Conservation (phyloP, 2,113 vertebrate species). For the Crotalus helleri region DNA sequence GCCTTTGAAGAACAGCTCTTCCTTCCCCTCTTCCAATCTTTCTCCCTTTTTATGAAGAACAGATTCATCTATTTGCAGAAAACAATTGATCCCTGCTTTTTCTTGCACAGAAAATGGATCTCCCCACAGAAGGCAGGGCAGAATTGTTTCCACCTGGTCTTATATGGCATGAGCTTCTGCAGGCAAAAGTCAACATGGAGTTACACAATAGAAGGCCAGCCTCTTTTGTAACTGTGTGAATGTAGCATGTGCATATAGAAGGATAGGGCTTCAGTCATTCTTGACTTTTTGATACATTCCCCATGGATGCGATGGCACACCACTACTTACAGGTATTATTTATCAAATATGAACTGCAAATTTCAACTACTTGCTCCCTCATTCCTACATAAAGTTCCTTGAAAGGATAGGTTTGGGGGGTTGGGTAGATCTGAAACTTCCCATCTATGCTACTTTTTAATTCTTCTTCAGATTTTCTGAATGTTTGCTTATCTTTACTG, state of each 20-base stretch:
- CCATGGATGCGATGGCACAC: not conserved
- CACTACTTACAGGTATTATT: not conserved
- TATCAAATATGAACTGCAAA: not conserved
- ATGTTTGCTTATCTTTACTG: not conserved
- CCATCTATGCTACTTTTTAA: not conserved
- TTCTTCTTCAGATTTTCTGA: not conserved
- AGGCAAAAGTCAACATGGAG: not conserved
- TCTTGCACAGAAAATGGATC: not conserved
- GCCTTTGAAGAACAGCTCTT: not conserved
- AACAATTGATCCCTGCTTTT: not conserved
- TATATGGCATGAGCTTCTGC: not conserved
- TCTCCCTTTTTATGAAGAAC: not conserved
- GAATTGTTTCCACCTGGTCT: not conserved
- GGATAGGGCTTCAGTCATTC: not conserved
- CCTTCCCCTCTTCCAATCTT: not conserved
- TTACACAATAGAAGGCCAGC: not conserved
- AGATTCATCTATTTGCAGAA: not conserved
- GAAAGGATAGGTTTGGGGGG: not conserved
- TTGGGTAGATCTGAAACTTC: not conserved
- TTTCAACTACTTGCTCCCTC: not conserved
- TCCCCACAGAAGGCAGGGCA: not conserved
- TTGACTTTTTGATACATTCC: not conserved
- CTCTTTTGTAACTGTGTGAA: not conserved
- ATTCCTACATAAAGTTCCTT: not conserved
- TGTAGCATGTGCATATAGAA: not conserved